Evolutionary conservation across 2,797 vertebrate genomes (phyloP).

Genomic region (Sardinella longiceps): DNA sequence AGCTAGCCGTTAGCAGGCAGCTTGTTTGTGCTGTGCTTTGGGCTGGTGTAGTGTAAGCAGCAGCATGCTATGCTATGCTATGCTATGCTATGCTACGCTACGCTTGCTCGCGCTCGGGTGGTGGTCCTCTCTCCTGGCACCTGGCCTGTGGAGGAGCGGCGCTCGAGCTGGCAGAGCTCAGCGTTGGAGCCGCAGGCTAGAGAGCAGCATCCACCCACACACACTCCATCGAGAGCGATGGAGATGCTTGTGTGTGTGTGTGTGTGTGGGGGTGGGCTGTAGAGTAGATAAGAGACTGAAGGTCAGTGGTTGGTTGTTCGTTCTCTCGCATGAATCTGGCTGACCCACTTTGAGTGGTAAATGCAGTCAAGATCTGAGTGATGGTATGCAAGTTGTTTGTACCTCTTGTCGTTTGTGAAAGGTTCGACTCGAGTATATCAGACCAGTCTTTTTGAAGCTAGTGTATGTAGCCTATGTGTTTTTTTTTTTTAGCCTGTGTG

Average conservation of each 20-base stretch:
- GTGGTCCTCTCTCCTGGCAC: neutral
- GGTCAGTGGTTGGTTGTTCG: slow-evolving; percentile 39
- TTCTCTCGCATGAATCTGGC: neutral
- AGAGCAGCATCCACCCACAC: neutral
- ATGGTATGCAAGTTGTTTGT: slow-evolving; percentile 33
- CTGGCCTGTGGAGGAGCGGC: neutral
- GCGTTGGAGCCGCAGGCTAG: neutral
- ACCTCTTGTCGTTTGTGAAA: slow-evolving; percentile 15
- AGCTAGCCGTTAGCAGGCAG: neutral
- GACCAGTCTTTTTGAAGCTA: neutral
- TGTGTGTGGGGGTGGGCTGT: slow-evolving; percentile 27
- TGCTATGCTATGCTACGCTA: too few species aligned
- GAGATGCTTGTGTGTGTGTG: neutral
- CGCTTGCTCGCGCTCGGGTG: neutral
- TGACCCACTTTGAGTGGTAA: neutral
- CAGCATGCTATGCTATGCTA: too few species aligned
- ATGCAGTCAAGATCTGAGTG: slow-evolving; percentile 25
- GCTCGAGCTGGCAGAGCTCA: neutral
- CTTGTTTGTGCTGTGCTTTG: too few species aligned
- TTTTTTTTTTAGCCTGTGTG: too few species aligned
- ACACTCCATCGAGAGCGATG: neutral
- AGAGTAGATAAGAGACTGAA: slow-evolving; percentile 35
- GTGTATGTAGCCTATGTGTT: neutral
- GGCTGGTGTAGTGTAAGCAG: too few species aligned
- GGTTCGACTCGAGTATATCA: neutral